These are phyloP conservation scores for Phymorhynchus buccinoides DNA, from an alignment of 1,140 invertebrate species.

Conservation along the genomic window DNA sequence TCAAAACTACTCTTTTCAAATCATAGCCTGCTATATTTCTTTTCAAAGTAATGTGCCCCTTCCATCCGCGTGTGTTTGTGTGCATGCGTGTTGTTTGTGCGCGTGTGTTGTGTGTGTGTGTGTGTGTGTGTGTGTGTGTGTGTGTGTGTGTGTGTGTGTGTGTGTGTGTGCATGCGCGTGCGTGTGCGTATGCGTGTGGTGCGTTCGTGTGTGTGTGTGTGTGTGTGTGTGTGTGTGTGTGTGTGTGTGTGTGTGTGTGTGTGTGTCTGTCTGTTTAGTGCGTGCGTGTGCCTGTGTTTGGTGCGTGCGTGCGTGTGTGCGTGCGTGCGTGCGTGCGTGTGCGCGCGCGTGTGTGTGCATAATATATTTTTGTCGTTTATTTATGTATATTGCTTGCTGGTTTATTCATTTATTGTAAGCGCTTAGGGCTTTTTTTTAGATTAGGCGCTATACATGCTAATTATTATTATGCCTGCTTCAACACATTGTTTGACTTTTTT, in stretches of 20 bases:
- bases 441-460: too few species aligned
- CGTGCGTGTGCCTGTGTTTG: neutral
- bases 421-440: too few species aligned
- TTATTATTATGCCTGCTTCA: too few species aligned
- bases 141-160: slow-evolving; percentile 5
- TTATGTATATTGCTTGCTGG: neutral
- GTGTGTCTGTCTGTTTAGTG: neutral
- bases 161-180: neutral
- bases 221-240: slow-evolving; percentile 30
- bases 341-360: neutral
- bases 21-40: too few species aligned
- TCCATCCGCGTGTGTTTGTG: neutral
- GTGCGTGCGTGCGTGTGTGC: neutral
- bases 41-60: too few species aligned
- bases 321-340: neutral
- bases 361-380: too few species aligned
- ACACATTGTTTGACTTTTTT: too few species aligned
- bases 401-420: too few species aligned
- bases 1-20: too few species aligned
- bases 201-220: slow-evolving; percentile 26
- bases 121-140: slow-evolving; percentile 13
- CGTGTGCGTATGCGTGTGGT: neutral
- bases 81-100: neutral
- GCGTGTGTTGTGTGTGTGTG: neutral
- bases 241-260: slow-evolving; percentile 21